phyloP scores from a whole-genome alignment of 2,888 invertebrate species.

The Harpalus rufipes region DNA sequence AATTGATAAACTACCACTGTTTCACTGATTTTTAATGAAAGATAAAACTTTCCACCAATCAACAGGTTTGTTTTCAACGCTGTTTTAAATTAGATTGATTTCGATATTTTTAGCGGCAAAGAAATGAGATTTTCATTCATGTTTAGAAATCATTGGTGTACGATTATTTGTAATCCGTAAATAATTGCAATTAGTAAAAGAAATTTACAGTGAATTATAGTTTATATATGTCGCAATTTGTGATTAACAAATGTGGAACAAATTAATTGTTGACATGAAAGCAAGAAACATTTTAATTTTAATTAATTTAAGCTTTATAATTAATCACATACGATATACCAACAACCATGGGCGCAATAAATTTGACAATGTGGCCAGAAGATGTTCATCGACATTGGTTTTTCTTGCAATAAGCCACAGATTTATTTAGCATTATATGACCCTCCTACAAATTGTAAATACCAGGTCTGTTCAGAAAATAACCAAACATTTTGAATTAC shows the following conservation, averaged over 20 bases:
- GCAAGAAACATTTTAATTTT: not conserved
- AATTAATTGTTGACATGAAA: not conserved
- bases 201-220: not conserved
- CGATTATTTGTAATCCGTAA: not conserved
- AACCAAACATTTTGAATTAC: too few relatives aligned
- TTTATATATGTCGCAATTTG: not conserved
- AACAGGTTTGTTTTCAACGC: conserved; percentile 15
- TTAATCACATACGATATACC: too few relatives aligned
- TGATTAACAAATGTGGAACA: not conserved
- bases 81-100: not conserved
- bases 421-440: too few relatives aligned
- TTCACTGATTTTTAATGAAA: conserved; percentile 24
- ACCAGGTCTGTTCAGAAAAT: too few relatives aligned
- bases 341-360: too few relatives aligned
- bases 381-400: too few relatives aligned
- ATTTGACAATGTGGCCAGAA: too few relatives aligned
- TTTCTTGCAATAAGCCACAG: too few relatives aligned
- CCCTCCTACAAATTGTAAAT: too few relatives aligned
- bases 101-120: not conserved
- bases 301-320: too few relatives aligned
- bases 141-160: not conserved
- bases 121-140: not conserved
- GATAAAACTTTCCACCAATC: conserved; percentile 33
- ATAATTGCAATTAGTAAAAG: conserved; percentile 1
- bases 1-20: conserved; percentile 23